phyloP scores from a whole-genome alignment of 1,140 invertebrate genomes.

The Phymorhynchus buccinoides region DNA sequence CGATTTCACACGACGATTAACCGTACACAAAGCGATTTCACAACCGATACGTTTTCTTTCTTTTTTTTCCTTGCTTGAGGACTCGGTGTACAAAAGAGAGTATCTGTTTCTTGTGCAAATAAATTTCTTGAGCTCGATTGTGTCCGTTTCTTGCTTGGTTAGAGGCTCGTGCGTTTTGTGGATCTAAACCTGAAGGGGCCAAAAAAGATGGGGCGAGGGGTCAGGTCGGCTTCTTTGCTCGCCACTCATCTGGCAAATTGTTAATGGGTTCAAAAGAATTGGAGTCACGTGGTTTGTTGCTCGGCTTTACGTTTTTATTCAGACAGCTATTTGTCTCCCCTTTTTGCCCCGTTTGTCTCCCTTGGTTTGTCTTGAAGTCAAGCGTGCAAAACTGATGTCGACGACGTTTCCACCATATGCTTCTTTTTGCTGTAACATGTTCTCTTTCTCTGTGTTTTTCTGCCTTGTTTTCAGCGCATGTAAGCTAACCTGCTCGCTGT shows the following conservation, averaged over 20 bases:
- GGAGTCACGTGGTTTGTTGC: background rate
- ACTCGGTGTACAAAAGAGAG: background rate
- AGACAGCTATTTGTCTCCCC: too few species aligned
- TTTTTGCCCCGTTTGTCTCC: background rate
- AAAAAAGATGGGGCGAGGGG: background rate
- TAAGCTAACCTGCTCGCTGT: too few species aligned
- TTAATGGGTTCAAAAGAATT: background rate
- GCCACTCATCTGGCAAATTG: background rate
- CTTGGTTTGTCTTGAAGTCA: background rate
- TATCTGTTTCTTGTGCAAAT: slow-evolving; percentile 14
- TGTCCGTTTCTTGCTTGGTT: background rate
- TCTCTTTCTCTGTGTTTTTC: too few species aligned
- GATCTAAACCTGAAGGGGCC: background rate
- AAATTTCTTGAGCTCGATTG: slow-evolving; percentile 24
- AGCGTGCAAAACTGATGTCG: background rate
- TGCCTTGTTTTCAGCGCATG: too few species aligned
- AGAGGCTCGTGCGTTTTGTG: background rate
- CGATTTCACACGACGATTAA: background rate
- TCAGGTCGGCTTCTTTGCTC: background rate
- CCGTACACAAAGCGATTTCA: slow-evolving; percentile 14
- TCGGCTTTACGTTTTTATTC: background rate
- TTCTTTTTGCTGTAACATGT: background rate
- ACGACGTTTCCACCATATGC: background rate
- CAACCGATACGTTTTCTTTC: background rate
- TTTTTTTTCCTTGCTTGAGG: too few species aligned